Evolutionary conservation across 1,140 invertebrate genomes (phyloP), one percentile per base, ranked within the genome.

Genomic region (Cardiocondyla obscurior): DNA sequence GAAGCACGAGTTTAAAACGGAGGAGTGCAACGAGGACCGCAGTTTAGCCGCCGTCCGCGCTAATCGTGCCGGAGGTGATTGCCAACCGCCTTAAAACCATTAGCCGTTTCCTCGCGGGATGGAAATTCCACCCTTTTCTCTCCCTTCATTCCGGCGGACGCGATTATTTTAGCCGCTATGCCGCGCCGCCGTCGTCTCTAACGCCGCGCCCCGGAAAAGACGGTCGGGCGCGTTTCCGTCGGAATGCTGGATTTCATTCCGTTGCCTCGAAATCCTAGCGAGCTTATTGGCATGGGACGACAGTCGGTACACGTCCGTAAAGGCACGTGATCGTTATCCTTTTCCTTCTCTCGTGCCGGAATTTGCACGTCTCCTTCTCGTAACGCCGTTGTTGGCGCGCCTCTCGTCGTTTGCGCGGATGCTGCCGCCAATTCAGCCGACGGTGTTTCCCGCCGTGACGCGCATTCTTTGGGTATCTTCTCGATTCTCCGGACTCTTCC

Each of bases 311-410:
- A 72, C 69, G 64, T 87, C 72, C 77, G 83, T 67, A 85, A 69
- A 87, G 72, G 82, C 72, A 85, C 83, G 85, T 82, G 83, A 87
- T 87, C 77, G 72, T 88, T 79, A 82, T 73, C 60, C 33, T 77
- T 19, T 60, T 83, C 10, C 39, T 72, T 19, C 10, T 72, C 28
- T 60, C 67, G 67, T 79, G n/a, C 7, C 33, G 19, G 57, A 3
- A 79, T 30, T 10, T 16, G 46, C n/a, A 12, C 14, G 4, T 46
- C n/a, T n/a, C 36, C 19, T 49, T 44, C 44, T 12, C 42, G 0
- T 14, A n/a, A 51, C 14, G 4, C 36, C 8, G 12, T 3, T 39
- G 16, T n/a, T 46, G 33, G 22, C 42, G 22, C 65, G 14, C 49
- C 12, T 30, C 25, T 16, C 19, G 42, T n/a, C 0, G n/a, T 69